Evolutionary conservation across 2,888 invertebrate species (phyloP), one percentile per base, ranked within the genome.

Genomic region (Lithophane socia): DNA sequence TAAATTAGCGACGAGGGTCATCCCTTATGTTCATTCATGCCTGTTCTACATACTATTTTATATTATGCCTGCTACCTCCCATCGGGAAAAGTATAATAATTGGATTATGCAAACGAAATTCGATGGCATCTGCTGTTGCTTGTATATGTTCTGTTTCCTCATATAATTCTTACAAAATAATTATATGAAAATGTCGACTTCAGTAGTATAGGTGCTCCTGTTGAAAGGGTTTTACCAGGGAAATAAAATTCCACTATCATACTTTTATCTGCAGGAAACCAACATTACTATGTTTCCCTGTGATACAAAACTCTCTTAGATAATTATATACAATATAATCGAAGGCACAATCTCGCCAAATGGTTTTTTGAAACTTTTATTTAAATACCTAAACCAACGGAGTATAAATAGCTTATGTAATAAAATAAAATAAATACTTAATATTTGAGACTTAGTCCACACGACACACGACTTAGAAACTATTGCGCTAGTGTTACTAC

Each of bases 1-100:
- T 83, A 44, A 82, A 58, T 85, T 72, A 56, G 83, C 3, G 5
- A 3, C 16, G 42, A 54, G 18, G 63, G 37, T 29, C 52, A 29
- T 44, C 54, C 42, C 44, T n/a, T 64, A 64, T 18, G 29, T 16
- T 37, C 13, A 16, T 44, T 8, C 47, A 16, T 29, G 52, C 52
- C 16, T 60, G 0, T 52, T 7, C 52, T 42, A 60, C 12, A 37
- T 29, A 29, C 37, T 37, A 37, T 37, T 44, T 75, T n/a, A 63
- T 21, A 37, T 21, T 47, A 56, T 54, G 63, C 13, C n/a, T 24
- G 13, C 37, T 13, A 54, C 21, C 21, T 13, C 5, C 2, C 42
- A 52, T 37, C 12, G 49, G 49, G 42, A 42, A 0, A 49, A 49
- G 49, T 8, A 29, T 5, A 42, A 42, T 37, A 3, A 37, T 37